These are phyloP conservation scores for Watsonalla cultraria DNA, from an alignment of 2,888 invertebrate genomes.

Conservation along the genomic window DNA sequence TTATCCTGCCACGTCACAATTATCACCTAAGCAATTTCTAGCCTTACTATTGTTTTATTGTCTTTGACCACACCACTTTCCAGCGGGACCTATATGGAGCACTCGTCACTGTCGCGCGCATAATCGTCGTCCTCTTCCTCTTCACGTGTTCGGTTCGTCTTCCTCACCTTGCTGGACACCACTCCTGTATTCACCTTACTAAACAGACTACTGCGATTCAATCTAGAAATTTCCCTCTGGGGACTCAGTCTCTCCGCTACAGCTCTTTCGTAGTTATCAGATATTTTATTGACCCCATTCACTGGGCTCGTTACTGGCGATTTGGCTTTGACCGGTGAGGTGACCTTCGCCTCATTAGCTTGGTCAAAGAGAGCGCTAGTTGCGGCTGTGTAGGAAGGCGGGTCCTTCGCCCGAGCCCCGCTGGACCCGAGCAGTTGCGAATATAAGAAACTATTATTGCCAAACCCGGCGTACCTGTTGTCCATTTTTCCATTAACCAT, in stretches of 20 bases:
- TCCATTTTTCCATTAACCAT: conserved; percentile 73
- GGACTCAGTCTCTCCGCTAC: conserved; percentile 66
- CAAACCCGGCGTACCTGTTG: conserved; percentile 56
- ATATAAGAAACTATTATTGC: conserved; percentile 72
- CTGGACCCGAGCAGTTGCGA: conserved; percentile 57
- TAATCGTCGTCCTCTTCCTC: conserved; percentile 75
- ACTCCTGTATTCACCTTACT: conserved; percentile 69
- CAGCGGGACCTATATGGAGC: conserved; percentile 73
- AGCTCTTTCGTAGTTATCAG: conserved; percentile 71
- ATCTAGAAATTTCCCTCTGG: conserved; percentile 50
- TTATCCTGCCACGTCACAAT: not conserved
- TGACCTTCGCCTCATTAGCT: conserved; percentile 26
- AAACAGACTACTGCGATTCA: conserved; percentile 62
- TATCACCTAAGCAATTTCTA: not conserved
- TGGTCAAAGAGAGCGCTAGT: conserved; percentile 54
- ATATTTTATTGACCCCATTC: conserved; percentile 69
- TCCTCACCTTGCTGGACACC: conserved; percentile 57
- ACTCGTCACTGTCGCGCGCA: conserved; percentile 80
- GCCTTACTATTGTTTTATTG: conserved; percentile 14
- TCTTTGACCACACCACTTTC: conserved; percentile 30
- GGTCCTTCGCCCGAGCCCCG: conserved; percentile 57
- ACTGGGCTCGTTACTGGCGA: conserved; percentile 59
- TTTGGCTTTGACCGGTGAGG: conserved; percentile 48
- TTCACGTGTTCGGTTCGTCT: conserved; percentile 38
- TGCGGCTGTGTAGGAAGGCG: conserved; percentile 63